Percentiles rank a stretch among this genome's conserved stretches.
Evolutionary conservation across 2,113 vertebrate species (phyloP).

Genomic region (Neomonachus schauinslandi): DNA sequence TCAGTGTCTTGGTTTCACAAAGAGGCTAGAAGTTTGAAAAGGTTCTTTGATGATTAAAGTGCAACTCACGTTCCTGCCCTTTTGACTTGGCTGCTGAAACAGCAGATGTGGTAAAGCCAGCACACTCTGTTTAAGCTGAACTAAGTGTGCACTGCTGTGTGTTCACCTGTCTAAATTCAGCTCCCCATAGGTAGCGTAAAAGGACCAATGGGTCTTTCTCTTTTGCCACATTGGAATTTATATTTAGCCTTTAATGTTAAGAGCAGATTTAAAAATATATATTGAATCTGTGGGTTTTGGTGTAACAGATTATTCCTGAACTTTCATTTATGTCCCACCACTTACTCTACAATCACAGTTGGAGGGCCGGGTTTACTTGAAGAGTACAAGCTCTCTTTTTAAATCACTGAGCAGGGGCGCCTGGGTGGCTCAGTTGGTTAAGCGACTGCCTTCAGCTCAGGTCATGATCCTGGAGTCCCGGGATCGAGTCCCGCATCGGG

Average conservation of each 20-base stretch:
- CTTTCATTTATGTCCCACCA: not conserved
- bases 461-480: too few species aligned
- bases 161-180: not conserved
- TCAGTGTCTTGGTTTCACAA: slow-evolving; percentile 29
- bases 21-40: slow-evolving; percentile 5
- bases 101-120: not conserved
- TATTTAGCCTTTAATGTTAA: not conserved
- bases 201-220: not conserved
- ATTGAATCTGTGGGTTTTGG: not conserved
- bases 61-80: not conserved
- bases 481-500: too few species aligned
- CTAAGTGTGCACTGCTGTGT: not conserved
- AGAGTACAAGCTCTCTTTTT: not conserved
- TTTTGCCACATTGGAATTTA: not conserved
- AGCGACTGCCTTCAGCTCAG: too few species aligned
- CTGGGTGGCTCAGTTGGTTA: too few species aligned
- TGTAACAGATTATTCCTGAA: not conserved
- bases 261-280: not conserved
- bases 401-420: not conserved
- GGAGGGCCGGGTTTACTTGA: not conserved
- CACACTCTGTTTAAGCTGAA: not conserved
- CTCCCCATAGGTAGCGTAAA: not conserved
- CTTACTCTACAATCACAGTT: not conserved
- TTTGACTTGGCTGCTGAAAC: not conserved
- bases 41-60: slow-evolving; percentile 2